These are phyloP conservation scores for Chelmon rostratus DNA, from an alignment of 2,797 vertebrate species.

Conservation along the genomic window DNA sequence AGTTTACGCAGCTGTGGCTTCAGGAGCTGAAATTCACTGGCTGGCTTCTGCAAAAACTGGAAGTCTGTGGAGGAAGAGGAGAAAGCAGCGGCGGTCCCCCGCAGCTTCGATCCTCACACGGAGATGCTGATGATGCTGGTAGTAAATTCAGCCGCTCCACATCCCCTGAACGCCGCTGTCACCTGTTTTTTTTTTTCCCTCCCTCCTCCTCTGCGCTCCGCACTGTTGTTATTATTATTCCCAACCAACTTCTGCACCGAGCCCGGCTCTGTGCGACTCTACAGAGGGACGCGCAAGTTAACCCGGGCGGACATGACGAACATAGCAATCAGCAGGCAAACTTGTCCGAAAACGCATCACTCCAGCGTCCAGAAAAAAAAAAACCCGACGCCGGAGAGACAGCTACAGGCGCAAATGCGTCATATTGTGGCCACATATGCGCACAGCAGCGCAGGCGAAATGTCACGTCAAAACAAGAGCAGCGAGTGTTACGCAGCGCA, in stretches of 20 bases:
- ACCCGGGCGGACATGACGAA: slow-evolving; percentile 54
- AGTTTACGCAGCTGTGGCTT: slow-evolving; percentile 73
- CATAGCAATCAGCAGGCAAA: slow-evolving; percentile 50
- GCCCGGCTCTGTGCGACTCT: slow-evolving; percentile 38
- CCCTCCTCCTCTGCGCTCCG: slow-evolving; percentile 48
- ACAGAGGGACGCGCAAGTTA: slow-evolving; percentile 49
- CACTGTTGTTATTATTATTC: slow-evolving; percentile 41
- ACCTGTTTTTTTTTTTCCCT: slow-evolving; percentile 24
- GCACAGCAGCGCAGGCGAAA: slow-evolving; percentile 30
- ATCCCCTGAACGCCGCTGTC: slow-evolving; percentile 41
- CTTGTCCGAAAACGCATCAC: slow-evolving; percentile 55
- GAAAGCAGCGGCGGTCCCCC: slow-evolving; percentile 39
- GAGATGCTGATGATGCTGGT: slow-evolving; percentile 59
- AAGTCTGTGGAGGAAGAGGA: slow-evolving; percentile 46
- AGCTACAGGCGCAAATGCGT: slow-evolving; percentile 58
- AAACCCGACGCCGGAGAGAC: background rate
- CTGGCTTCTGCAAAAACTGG: slow-evolving; percentile 11
- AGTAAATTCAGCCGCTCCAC: slow-evolving; percentile 54
- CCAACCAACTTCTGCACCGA: slow-evolving; percentile 65
- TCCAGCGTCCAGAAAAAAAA: slow-evolving; percentile 7
- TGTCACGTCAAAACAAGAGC: slow-evolving; percentile 50
- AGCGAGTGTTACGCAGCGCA: slow-evolving; percentile 37
- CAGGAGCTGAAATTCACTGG: slow-evolving; percentile 38
- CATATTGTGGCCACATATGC: slow-evolving; percentile 47
- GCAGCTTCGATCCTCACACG: slow-evolving; percentile 54